Base-by-base conservation (phyloP, 2,113 vertebrate genomes). In the Ammodytes dubius region DNA sequence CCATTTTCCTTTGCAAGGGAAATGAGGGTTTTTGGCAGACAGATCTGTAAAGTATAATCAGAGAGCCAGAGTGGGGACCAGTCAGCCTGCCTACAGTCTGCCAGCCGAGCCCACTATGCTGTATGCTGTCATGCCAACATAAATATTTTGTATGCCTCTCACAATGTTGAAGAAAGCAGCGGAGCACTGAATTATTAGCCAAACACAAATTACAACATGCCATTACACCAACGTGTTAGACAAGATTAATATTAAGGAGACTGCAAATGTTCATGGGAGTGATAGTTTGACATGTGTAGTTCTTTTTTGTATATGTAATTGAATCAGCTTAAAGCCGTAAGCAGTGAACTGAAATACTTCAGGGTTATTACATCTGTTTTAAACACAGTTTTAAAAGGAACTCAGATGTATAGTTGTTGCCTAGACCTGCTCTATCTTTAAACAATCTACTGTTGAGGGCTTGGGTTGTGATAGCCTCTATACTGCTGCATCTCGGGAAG, bases 41-140 rank as follows among this genome's bases (percentile, higher is more conserved):
- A 81, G 88, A 91, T 93, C 86, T 91, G 90, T 93, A 89, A 91
- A 92, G 87, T 86, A 85, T 92, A 93, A 93, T 92, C 92, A 88
- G 89, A 91, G 75, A 86, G 77, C 84, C 68, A 54, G 81, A 76
- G 85, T 86, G 84, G 88, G 86, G 89, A 84, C 84, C 86, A 84
- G 82, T 92, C 90, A 80, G 86, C 86, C 87, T 85, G 70, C 86
- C 83, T 80, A 52, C 84, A 83, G 76, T 83, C 76, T 91, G 88
- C 90, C 91, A 81, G 82, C 81, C 90, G 90, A 81, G 82, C 81
- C 77, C 66, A 89, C 78, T 27, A 77, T 70, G 68, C 79, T 83
- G 77, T 83, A 65, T 78, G 77, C 92, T 93, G 91, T 92, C 91
- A 91, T 27, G 27, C 79, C 47, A 79, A 79, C 88, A 74, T 77